phyloP scores from a whole-genome alignment of 2,888 invertebrate genomes.

The Orchesellides sinensis region DNA sequence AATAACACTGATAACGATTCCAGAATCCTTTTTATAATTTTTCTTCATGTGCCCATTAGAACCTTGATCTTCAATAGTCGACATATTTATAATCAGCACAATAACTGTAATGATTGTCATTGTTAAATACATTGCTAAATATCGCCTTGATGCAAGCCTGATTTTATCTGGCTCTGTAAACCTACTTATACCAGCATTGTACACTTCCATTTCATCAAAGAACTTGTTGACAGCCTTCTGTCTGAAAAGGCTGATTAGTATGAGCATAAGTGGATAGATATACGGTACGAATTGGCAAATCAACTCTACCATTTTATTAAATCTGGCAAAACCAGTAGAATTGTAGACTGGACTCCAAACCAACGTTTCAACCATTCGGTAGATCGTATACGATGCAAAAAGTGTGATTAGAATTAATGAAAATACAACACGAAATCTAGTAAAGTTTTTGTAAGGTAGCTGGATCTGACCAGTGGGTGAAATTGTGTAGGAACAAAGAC shows the following conservation, averaged over 20 bases:
- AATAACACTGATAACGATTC: neutral
- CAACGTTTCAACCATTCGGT: conserved; percentile 25
- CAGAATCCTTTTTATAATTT: neutral
- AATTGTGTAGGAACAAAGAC: conserved; percentile 20
- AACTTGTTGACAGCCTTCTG: neutral
- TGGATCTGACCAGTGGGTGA: conserved; percentile 2
- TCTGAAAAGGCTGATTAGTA: conserved; percentile 22
- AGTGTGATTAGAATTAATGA: neutral
- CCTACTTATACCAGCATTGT: conserved; percentile 20
- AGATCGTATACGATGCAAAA: neutral
- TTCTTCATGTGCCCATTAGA: neutral
- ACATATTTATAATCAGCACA: conserved; percentile 6
- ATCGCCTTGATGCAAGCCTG: neutral
- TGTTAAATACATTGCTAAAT: neutral
- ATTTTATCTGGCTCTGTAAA: conserved; percentile 21
- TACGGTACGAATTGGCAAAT: conserved; percentile 20
- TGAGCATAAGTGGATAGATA: conserved; percentile 17
- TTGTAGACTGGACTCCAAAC: conserved; percentile 7
- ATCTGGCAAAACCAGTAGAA: neutral
- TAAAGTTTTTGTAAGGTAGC: neutral
- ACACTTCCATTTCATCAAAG: conserved; percentile 27
- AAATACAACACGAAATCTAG: neutral
- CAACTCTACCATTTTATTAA: conserved; percentile 48
- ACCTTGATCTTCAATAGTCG: conserved; percentile 17
- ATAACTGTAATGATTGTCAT: neutral